phyloP scores from a whole-genome alignment of 2,888 invertebrate species.

The Sinhomidia bicolor region DNA sequence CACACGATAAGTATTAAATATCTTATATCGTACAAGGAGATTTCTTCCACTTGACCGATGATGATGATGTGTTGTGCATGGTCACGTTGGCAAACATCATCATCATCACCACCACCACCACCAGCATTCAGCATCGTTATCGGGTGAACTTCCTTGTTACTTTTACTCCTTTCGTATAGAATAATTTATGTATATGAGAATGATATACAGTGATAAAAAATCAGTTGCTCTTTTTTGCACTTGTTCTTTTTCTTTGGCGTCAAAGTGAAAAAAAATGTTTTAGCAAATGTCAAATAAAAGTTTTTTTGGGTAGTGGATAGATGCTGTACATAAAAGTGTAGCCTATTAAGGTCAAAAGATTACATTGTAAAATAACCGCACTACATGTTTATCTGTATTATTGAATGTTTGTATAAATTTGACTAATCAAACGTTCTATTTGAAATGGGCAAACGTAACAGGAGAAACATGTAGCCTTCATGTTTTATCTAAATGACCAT shows the following conservation, averaged over 20 bases:
- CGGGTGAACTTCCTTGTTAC: slow-evolving; percentile 8
- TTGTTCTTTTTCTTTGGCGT: background rate
- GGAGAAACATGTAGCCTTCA: too few species aligned
- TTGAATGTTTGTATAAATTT: background rate
- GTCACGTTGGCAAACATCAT: slow-evolving; percentile 47
- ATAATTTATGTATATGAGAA: background rate
- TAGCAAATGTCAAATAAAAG: background rate
- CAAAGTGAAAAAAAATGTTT: background rate
- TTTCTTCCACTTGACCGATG: too few species aligned
- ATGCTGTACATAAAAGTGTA: background rate
- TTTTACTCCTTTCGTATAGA: background rate
- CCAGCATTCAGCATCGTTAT: background rate
- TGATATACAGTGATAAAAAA: background rate
- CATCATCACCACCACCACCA: too few species aligned
- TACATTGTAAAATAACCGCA: too few species aligned
- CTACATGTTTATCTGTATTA: background rate
- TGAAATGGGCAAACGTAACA: too few species aligned
- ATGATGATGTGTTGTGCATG: background rate
- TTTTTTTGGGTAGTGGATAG: too few species aligned
- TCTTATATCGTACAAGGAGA: too few species aligned
- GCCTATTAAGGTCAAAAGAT: background rate
- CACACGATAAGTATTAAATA: background rate
- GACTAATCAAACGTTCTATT: background rate
- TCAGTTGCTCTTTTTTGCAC: too few species aligned
- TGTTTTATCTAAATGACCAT: background rate